Base-by-base conservation (phyloP, 2,797 vertebrate genomes). In the Thamnophis elegans region DNA sequence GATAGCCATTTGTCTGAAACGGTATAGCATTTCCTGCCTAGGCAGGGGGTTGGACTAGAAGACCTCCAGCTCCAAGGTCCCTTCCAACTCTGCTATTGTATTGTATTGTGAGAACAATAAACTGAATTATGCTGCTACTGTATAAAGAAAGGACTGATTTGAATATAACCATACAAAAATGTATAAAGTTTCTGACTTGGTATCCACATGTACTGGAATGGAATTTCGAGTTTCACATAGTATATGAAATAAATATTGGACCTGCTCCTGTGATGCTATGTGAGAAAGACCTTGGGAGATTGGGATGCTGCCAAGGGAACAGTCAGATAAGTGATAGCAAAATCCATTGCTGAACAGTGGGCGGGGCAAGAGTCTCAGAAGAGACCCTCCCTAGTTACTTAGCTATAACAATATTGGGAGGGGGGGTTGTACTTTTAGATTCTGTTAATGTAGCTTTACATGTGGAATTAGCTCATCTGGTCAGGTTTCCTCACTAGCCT, bases 81-180 rank as follows among this genome's bases (percentile, higher is more conserved):
- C 42, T 42, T 42, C 42, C 42, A 42, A 42, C 2, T 42, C 42
- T 42, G 42, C 2, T 42, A 42, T 42, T 42, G 42, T 42, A 42
- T 42, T 42, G 42, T 42, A 42, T 42, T 42, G 4, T 42, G 93
- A 89, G 95, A 51, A 92, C 90, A 95, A 94, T 94, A 93, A 94
- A 91, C 93, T 60, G 26, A 82, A 58, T 94, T 88, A 51, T 51
- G 58, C 42, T 91, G 58, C 85, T 89, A 62, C 0, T 65, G 5
- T 1, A 1, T 78, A 18, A 56, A 28, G 82, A 88, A 28, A 73
- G 3, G 6, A 54, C 1, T 82, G 90, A 32, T 82, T 93, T 68
- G 62, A 42, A 0, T 89, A 94, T 53, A 36, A 59, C 8, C 22
- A 4, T 92, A 90, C 89, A 51, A 88, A 54, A 0, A 53, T 62